Conservation (phyloP, 2,797 vertebrate genomes). For the Sebastes baramenuke region DNA sequence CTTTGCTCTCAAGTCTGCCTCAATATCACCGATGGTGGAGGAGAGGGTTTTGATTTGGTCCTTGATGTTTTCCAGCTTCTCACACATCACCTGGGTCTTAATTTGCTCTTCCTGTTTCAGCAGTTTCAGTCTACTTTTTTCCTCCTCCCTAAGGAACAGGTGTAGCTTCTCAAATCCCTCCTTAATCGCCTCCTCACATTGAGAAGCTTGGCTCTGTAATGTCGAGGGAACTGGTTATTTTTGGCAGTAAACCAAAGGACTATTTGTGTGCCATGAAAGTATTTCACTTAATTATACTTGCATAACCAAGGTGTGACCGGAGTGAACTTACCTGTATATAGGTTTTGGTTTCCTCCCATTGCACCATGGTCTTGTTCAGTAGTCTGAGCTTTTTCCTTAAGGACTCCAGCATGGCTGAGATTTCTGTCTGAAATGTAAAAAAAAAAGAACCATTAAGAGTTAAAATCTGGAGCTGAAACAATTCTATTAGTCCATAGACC, state of each 20-base stretch:
- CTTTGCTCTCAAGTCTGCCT: conserved; percentile 33
- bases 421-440: conserved; percentile 60
- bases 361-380: conserved; percentile 56
- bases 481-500: background rate
- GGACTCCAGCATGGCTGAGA: conserved; percentile 48
- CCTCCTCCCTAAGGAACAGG: conserved; percentile 70
- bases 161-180: conserved; percentile 74
- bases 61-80: conserved; percentile 65
- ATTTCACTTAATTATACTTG: too few species aligned
- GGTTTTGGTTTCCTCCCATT: conserved; percentile 67
- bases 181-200: conserved; percentile 62
- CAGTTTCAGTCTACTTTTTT: conserved; percentile 42
- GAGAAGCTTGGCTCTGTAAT: conserved; percentile 64
- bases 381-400: conserved; percentile 63
- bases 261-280: background rate
- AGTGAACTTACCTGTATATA: conserved; percentile 69
- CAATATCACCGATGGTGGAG: conserved; percentile 42
- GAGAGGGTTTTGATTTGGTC: conserved; percentile 58
- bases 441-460: background rate
- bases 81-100: conserved; percentile 62
- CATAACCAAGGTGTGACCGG: too few species aligned
- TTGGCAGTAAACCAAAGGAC: background rate
- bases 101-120: conserved; percentile 69
- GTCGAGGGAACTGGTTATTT: background rate
- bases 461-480: background rate